A percentile compares a stretch with the other conserved stretches of the same genome.
Evolutionary conservation across 1,140 invertebrate species (phyloP).

Genomic region (Ceratosolen fusciceps): DNA sequence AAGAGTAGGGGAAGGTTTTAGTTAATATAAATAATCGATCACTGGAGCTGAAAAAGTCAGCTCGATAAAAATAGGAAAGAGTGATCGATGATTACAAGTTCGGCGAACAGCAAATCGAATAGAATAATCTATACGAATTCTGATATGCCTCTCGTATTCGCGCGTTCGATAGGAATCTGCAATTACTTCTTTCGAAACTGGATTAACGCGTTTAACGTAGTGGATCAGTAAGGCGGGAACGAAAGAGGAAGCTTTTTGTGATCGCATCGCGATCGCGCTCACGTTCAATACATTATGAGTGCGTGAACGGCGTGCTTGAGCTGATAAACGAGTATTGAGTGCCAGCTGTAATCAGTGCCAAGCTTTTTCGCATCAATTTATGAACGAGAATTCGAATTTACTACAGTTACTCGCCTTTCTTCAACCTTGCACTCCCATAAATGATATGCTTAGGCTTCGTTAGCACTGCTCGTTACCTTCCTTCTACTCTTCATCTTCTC

Average conservation of each 20-base stretch:
- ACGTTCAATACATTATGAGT: background rate
- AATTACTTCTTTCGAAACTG: background rate
- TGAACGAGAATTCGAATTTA: constrained; percentile 7
- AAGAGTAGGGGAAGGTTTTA: background rate
- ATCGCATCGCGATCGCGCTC: background rate
- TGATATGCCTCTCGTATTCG: too few species aligned
- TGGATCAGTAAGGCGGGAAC: background rate
- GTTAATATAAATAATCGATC: background rate
- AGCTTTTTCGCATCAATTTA: constrained; percentile 36
- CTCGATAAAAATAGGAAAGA: background rate
- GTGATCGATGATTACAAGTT: background rate
- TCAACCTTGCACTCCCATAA: constrained; percentile 12
- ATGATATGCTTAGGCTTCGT: constrained; percentile 36
- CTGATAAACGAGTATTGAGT: background rate
- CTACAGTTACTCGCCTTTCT: too few species aligned
- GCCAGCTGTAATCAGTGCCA: constrained; percentile 31
- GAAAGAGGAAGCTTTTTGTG: background rate
- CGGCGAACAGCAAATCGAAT: too few species aligned
- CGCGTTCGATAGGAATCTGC: background rate
- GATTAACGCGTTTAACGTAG: background rate
- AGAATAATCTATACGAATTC: too few species aligned
- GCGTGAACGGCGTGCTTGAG: background rate
- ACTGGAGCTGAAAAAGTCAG: background rate
- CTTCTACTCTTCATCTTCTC: constrained; percentile 2
- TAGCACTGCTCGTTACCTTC: background rate